Conservation (phyloP, 1,140 invertebrate species). For the Atta texana region DNA sequence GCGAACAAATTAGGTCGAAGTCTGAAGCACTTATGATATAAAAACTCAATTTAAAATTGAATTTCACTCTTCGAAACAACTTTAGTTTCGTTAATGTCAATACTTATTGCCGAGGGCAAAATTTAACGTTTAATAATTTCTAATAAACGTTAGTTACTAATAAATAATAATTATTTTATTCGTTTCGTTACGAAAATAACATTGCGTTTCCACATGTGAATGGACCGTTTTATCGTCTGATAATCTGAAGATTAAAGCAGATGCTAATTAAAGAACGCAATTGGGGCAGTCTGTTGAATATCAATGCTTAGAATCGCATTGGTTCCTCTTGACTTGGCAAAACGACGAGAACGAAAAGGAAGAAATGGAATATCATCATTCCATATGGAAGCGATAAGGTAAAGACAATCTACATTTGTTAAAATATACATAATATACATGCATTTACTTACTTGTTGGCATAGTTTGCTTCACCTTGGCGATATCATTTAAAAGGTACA, state of each 20-base stretch:
- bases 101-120: neutral
- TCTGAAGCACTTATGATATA: neutral
- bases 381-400: neutral
- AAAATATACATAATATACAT: constrained; percentile 20
- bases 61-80: neutral
- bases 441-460: constrained; percentile 67
- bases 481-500: constrained; percentile 52
- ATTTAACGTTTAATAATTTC: neutral
- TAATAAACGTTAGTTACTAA: neutral
- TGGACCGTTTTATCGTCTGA: neutral
- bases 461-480: constrained; percentile 63
- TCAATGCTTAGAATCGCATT: neutral
- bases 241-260: constrained; percentile 27
- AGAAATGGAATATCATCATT: neutral
- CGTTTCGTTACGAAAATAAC: neutral
- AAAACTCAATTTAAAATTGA: neutral
- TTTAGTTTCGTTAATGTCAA: neutral
- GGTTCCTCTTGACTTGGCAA: constrained; percentile 1
- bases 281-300: constrained; percentile 29
- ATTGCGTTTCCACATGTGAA: neutral
- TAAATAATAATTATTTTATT: neutral
- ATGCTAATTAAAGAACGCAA: constrained; percentile 44
- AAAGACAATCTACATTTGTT: constrained; percentile 36
- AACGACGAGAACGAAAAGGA: constrained; percentile 26
- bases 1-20: neutral